phyloP scores from a whole-genome alignment of 2,797 vertebrate species.

The Leuciscus waleckii region DNA sequence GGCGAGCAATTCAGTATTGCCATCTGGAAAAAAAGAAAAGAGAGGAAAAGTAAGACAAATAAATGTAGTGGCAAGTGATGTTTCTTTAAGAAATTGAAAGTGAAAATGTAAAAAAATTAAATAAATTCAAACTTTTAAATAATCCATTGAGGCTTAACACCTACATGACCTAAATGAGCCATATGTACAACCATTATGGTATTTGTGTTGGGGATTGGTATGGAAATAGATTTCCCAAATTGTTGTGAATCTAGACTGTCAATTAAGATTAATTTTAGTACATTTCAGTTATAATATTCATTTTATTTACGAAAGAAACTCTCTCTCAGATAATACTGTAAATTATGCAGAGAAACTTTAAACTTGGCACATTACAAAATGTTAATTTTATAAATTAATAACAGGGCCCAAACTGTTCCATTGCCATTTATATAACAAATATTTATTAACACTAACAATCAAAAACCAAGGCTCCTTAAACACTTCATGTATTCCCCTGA shows the following conservation, averaged over 20 bases:
- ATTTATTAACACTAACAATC: neutral
- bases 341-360: neutral
- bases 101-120: neutral
- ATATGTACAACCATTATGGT: neutral
- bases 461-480: neutral
- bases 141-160: neutral
- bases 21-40: conserved; percentile 40
- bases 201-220: neutral
- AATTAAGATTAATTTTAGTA: neutral
- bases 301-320: neutral
- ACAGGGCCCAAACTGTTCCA: neutral
- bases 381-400: neutral
- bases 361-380: neutral
- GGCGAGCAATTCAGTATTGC: conserved; percentile 33
- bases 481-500: neutral
- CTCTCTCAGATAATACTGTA: neutral
- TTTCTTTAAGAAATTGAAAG: neutral
- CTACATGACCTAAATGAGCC: neutral
- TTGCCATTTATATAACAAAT: neutral
- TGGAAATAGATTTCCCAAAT: neutral
- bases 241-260: neutral
- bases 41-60: conserved; percentile 3
- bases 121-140: neutral
- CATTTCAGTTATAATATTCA: neutral
- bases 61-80: neutral